Conservation (phyloP, 1,140 invertebrate species). For the Homarus americanus region DNA sequence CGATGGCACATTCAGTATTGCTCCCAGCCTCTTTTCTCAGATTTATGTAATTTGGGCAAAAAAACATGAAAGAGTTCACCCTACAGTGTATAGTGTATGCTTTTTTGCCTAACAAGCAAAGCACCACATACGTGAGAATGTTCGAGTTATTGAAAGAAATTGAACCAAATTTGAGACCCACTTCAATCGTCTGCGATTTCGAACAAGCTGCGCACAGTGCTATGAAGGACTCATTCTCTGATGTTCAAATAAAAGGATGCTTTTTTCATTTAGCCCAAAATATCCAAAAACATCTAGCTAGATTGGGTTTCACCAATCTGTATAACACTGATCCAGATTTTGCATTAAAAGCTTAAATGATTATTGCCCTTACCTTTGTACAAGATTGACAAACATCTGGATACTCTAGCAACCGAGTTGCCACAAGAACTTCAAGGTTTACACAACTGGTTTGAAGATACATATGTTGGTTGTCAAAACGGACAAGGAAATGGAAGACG, state of each 20-base stretch:
- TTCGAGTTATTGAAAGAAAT: conserved; percentile 55
- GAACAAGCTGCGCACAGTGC: conserved; percentile 45
- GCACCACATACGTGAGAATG: conserved; percentile 47
- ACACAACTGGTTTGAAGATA: conserved; percentile 37
- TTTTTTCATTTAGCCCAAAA: too few relatives aligned
- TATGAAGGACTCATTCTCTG: too few relatives aligned
- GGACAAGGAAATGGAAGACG: too few relatives aligned
- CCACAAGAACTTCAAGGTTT: conserved; percentile 49
- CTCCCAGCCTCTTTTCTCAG: conserved; percentile 44
- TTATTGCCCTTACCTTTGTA: conserved; percentile 39
- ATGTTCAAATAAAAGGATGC: too few relatives aligned
- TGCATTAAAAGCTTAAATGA: conserved; percentile 55
- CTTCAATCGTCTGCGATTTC: conserved; percentile 19
- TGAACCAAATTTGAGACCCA: conserved; percentile 43
- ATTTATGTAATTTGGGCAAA: conserved; percentile 51
- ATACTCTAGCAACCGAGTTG: too few relatives aligned
- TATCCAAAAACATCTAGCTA: too few relatives aligned
- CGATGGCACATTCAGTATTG: conserved; percentile 53
- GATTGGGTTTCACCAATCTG: too few relatives aligned
- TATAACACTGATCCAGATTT: too few relatives aligned
- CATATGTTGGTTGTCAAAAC: too few relatives aligned
- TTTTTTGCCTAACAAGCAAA: conserved; percentile 42
- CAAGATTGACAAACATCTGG: conserved; percentile 54
- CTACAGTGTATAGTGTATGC: conserved; percentile 36
- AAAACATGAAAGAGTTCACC: conserved; percentile 23